A percentile compares a stretch with the other conserved stretches of the same genome.
Conservation (phyloP, 2,113 vertebrate genomes). For the Dipodomys ordii region DNA sequence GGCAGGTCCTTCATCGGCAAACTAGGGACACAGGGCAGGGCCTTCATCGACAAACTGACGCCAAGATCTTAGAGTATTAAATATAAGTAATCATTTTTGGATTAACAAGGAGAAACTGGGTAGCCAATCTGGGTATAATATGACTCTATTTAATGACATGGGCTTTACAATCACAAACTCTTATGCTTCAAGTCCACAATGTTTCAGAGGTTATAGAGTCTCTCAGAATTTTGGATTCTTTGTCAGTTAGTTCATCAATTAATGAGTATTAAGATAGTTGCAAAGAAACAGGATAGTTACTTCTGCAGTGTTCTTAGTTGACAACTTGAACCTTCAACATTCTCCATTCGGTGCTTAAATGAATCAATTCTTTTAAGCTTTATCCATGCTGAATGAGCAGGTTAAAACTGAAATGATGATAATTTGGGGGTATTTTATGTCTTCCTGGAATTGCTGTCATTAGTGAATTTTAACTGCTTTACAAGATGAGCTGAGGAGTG, state of each 20-base stretch:
- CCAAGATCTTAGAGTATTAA: neutral
- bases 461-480: neutral
- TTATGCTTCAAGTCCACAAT: neutral
- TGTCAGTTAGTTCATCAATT: neutral
- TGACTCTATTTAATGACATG: neutral
- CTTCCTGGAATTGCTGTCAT: neutral
- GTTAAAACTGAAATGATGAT: neutral
- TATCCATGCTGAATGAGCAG: neutral
- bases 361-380: neutral
- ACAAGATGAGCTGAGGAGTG: neutral
- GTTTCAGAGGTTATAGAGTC: neutral
- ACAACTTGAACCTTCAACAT: neutral
- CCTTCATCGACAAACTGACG: too few relatives aligned
- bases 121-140: neutral
- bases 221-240: neutral
- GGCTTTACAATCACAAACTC: neutral
- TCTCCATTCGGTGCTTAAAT: neutral
- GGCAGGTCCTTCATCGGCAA: too few relatives aligned
- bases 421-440: neutral
- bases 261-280: neutral
- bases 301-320: neutral
- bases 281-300: too few relatives aligned
- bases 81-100: neutral
- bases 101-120: neutral
- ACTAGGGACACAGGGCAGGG: too few relatives aligned